phyloP scores from a whole-genome alignment of 1,140 invertebrate species.

The Myzus persicae region DNA sequence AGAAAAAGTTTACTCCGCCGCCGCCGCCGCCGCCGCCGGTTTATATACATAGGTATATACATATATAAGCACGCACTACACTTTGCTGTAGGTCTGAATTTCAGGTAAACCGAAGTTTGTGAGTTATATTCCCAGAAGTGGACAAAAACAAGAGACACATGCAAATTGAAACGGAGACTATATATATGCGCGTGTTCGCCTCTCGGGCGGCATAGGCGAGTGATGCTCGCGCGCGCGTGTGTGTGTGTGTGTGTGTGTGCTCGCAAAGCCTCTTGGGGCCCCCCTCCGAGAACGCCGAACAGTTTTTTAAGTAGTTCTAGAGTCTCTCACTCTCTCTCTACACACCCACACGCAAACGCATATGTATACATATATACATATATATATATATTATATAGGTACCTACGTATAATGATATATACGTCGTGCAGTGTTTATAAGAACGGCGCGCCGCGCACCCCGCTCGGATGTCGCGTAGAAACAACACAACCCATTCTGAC shows the following conservation, averaged over 20 bases:
- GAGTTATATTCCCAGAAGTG: conserved; percentile 59
- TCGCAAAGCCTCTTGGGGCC: conserved; percentile 36
- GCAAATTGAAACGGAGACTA: conserved; percentile 57
- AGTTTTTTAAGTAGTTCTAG: conserved; percentile 57
- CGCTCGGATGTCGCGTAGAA: background rate
- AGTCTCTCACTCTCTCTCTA: background rate
- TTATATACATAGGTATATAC: background rate
- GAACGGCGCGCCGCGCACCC: background rate
- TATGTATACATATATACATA: background rate
- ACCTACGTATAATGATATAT: too few species aligned
- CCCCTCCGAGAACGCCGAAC: conserved; percentile 32
- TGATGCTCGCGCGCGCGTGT: background rate
- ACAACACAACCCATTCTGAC: conserved; percentile 43
- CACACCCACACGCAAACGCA: too few species aligned
- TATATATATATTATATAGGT: too few species aligned
- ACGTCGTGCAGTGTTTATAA: background rate
- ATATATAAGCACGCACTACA: background rate
- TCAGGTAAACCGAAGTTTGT: conserved; percentile 58
- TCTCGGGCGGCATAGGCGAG: background rate
- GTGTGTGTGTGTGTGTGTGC: background rate
- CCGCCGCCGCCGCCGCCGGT: background rate
- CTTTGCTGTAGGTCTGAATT: conserved; percentile 31
- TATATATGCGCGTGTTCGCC: background rate
- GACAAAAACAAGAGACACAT: conserved; percentile 58
- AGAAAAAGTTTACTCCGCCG: conserved; percentile 22